Conservation (phyloP, 2,888 invertebrate genomes). For the Alitta virens region DNA sequence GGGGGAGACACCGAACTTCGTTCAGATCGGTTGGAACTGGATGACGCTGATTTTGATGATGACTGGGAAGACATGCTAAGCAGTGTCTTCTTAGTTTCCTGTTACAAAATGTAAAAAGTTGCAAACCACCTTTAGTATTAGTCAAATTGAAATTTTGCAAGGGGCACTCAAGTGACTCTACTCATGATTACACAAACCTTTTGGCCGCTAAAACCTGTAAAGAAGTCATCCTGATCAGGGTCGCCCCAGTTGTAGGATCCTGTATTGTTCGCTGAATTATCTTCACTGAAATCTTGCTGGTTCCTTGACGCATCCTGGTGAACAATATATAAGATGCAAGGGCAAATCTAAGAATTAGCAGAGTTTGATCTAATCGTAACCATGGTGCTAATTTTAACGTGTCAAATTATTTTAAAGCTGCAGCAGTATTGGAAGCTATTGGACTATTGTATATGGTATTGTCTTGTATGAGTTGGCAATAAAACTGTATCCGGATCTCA, state of each 20-base stretch:
- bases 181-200: too few species aligned
- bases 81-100: neutral
- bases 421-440: too few species aligned
- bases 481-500: too few species aligned
- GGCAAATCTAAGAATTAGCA: neutral
- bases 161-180: too few species aligned
- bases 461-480: too few species aligned
- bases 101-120: too few species aligned
- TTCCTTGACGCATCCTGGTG: conserved; percentile 15
- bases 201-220: conserved; percentile 25
- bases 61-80: neutral
- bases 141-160: too few species aligned
- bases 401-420: neutral
- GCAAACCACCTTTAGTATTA: too few species aligned
- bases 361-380: neutral
- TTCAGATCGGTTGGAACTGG: neutral
- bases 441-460: too few species aligned
- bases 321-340: neutral
- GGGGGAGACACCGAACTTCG: neutral
- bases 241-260: conserved; percentile 51
- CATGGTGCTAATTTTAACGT: neutral
- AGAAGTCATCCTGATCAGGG: conserved; percentile 38
- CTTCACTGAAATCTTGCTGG: too few species aligned
- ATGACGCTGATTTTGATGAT: neutral
- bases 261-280: conserved; percentile 17